Evolutionary conservation across 2,888 invertebrate species (phyloP), one percentile per base, ranked within the genome.

Genomic region (Noctua pronuba): DNA sequence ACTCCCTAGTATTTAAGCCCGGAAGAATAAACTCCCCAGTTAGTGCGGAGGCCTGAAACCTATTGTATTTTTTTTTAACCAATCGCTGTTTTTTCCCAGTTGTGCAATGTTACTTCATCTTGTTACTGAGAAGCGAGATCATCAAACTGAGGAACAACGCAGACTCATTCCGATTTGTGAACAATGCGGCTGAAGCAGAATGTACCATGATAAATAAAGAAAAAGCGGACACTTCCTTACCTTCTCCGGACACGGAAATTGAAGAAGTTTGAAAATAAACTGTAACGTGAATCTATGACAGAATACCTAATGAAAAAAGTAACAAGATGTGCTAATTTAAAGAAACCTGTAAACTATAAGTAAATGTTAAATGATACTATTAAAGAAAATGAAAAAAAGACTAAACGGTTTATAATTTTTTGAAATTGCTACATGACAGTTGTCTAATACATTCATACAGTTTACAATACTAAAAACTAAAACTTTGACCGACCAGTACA

Each of bases 81-180:
- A 16, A 60, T 4, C 7, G n/a, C n/a, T 35, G 0, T 44, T 31
- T 31, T 18, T 65, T 75, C 35, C 13, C 62, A 76, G 75, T 3
- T 52, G 16, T 35, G 11, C 75, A 76, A 35, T 52, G n/a, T 18
- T 76, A 76, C 41, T 76, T 76, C 11, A 21, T 76, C 2, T 31
- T 76, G 18, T n/a, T 76, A 18, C 16, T 76, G 60, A 76, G 49
- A n/a, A 75, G 76, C 49, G 60, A 75, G 60, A 76, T 49, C 18
- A 49, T 60, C 1, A 75, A 75, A 46, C 60, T 75, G 38, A 60
- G 46, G 38, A n/a, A 13, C 13, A 49, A n/a, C 10, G 16, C 13
- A 6, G 21, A 70, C 55, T 70, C 24, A 18, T 52, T 72, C 31
- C 52, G 38, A 72, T 73, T 72, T 52, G 49, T 52, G 28, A 73